These are phyloP conservation scores for Apamea monoglypha DNA, from an alignment of 2,888 invertebrate genomes.

Conservation along the genomic window DNA sequence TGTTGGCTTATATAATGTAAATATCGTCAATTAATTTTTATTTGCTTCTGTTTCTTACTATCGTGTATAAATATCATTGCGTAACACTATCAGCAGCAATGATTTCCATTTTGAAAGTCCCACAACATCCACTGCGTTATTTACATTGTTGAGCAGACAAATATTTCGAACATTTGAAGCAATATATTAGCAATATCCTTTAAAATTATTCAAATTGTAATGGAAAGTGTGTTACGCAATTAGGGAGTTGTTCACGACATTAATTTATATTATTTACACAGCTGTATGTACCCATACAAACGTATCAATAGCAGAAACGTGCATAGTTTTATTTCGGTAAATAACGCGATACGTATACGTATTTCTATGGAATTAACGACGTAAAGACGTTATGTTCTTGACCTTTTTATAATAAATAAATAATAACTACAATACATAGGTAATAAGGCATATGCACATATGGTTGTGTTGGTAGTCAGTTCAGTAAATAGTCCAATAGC, in stretches of 20 bases:
- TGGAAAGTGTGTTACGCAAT: not conserved
- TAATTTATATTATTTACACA: conserved; percentile 10
- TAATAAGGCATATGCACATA: not conserved
- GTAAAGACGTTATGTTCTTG: not conserved
- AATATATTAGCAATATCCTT: not conserved
- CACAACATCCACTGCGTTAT: not conserved
- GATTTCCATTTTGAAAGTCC: too few species aligned
- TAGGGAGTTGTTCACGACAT: not conserved
- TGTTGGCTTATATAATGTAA: too few species aligned
- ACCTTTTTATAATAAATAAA: conserved; percentile 12
- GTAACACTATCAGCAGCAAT: too few species aligned
- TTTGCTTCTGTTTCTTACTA: too few species aligned
- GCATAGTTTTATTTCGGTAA: conserved; percentile 22
- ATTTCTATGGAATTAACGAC: not conserved
- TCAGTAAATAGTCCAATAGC: not conserved
- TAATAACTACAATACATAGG: not conserved
- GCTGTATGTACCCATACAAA: conserved; percentile 22
- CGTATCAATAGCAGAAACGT: not conserved
- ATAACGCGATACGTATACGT: not conserved
- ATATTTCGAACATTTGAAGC: not conserved
- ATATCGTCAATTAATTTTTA: too few species aligned
- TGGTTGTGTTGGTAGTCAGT: not conserved
- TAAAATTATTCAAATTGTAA: not conserved
- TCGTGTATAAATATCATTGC: too few species aligned
- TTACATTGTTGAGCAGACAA: not conserved